These are phyloP conservation scores for Agonopterix alstromeriana DNA, from an alignment of 2,888 invertebrate species.

Conservation along the genomic window DNA sequence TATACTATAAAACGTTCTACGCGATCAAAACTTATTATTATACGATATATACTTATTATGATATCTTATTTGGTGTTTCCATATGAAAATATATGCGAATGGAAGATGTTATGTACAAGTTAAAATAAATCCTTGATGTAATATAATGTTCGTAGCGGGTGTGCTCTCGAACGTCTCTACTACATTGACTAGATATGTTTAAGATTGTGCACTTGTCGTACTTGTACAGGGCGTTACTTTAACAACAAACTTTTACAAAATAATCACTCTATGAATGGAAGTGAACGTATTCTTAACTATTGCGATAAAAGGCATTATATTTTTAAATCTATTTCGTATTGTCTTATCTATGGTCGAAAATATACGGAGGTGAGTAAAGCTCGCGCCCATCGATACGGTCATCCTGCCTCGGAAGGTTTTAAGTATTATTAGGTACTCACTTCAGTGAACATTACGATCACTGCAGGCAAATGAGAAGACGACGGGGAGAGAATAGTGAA, in stretches of 20 bases:
- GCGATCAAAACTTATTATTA: too few relatives aligned
- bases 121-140: constrained; percentile 45
- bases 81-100: constrained; percentile 65
- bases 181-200: constrained; percentile 75
- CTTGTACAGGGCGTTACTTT: constrained; percentile 37
- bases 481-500: too few relatives aligned
- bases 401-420: too few relatives aligned
- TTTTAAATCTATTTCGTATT: constrained; percentile 68
- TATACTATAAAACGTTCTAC: too few relatives aligned
- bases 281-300: constrained; percentile 67
- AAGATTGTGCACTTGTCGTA: constrained; percentile 56
- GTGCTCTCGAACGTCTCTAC: constrained; percentile 35
- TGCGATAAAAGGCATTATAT: constrained; percentile 66
- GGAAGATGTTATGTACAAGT: constrained; percentile 54
- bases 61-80: constrained; percentile 29
- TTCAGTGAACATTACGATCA: too few relatives aligned
- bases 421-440: too few relatives aligned
- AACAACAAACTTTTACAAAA: constrained; percentile 55
- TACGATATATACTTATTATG: constrained; percentile 1
- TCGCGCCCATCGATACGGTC: neutral
- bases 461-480: too few relatives aligned
- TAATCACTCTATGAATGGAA: constrained; percentile 60
- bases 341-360: constrained; percentile 71
- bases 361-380: constrained; percentile 24
- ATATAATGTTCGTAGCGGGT: constrained; percentile 18